These are phyloP conservation scores for Hyposoter didymator DNA, from an alignment of 2,888 invertebrate genomes.

Conservation along the genomic window DNA sequence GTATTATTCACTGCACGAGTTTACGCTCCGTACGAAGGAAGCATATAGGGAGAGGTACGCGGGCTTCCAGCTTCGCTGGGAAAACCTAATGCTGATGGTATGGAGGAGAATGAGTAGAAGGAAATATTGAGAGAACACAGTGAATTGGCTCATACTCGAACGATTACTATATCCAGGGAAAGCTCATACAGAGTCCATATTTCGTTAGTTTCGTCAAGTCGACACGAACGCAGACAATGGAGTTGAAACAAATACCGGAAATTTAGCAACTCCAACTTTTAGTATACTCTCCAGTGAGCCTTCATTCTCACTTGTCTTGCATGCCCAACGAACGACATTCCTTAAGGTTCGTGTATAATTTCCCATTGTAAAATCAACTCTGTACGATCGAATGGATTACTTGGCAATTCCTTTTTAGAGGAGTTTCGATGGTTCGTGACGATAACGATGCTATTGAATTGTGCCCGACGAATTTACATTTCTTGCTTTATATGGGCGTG, in stretches of 20 bases:
- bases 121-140: slow-evolving; percentile 25
- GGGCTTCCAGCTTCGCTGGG: slow-evolving; percentile 23
- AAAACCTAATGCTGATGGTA: slow-evolving; percentile 5
- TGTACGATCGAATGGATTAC: slow-evolving; percentile 1
- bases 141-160: slow-evolving; percentile 34
- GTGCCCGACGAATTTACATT: background rate
- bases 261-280: slow-evolving; percentile 39
- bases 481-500: background rate
- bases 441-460: slow-evolving; percentile 30
- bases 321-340: slow-evolving; percentile 7
- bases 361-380: slow-evolving; percentile 42
- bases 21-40: background rate
- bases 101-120: slow-evolving; percentile 20
- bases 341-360: slow-evolving; percentile 30
- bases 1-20: slow-evolving; percentile 9
- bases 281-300: slow-evolving; percentile 22
- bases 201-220: slow-evolving; percentile 19
- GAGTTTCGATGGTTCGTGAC: slow-evolving; percentile 36
- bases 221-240: slow-evolving; percentile 40
- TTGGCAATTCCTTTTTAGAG: slow-evolving; percentile 26
- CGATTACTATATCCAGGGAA: slow-evolving; percentile 52
- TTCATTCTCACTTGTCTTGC: slow-evolving; percentile 27
- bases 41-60: background rate
- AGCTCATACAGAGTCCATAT: background rate
- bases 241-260: slow-evolving; percentile 59